Evolutionary conservation across 2,797 vertebrate species (phyloP).

Genomic region (Syndactyla subalaris): DNA sequence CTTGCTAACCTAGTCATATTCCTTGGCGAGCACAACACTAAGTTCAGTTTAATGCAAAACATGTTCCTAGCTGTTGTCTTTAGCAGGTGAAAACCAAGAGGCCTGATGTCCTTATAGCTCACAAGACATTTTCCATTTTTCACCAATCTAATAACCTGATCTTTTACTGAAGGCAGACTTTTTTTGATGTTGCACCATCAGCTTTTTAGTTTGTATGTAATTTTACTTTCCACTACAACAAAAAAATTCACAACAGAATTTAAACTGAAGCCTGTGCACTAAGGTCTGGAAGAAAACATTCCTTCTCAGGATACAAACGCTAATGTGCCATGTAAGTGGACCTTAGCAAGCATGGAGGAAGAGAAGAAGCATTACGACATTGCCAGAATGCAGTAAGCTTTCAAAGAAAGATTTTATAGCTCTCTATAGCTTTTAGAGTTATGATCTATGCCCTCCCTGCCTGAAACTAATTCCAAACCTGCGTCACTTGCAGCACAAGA

Average conservation of each 20-base stretch:
- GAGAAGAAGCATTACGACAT: not conserved
- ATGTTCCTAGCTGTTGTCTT: not conserved
- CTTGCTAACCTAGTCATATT: conserved; percentile 14
- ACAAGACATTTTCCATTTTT: not conserved
- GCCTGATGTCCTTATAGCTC: not conserved
- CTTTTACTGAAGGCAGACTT: not conserved
- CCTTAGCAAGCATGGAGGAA: not conserved
- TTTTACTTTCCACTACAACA: not conserved
- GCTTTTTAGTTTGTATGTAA: not conserved
- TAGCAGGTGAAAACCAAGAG: not conserved
- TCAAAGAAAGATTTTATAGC: not conserved
- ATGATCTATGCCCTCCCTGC: not conserved
- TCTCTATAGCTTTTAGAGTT: not conserved
- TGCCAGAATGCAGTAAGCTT: not conserved
- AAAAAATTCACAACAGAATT: not conserved
- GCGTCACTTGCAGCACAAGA: not conserved
- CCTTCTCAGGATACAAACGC: not conserved
- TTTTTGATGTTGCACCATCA: not conserved
- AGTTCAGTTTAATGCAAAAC: not conserved
- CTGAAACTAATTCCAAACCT: not conserved
- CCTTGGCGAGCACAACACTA: not conserved
- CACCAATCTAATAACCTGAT: not conserved
- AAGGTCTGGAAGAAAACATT: not conserved
- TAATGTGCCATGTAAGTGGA: rapidly evolving
- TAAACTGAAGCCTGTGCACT: not conserved